Percentiles rank a stretch among this genome's conserved stretches.
Evolutionary conservation across 1,140 invertebrate species (phyloP).

Genomic region (Helicoverpa zea): DNA sequence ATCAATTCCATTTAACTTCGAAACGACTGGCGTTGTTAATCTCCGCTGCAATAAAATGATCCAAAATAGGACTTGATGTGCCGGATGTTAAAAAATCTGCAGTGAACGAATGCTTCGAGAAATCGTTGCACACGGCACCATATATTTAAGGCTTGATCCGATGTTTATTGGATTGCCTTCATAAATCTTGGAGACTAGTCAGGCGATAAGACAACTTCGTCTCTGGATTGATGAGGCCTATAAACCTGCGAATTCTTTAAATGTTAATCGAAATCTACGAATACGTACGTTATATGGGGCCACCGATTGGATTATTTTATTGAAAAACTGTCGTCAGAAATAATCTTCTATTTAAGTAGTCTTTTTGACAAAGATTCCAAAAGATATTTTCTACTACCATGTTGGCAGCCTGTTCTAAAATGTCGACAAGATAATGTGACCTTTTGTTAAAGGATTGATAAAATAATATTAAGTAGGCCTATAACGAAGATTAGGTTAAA

Average conservation of each 20-base stretch:
- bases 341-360: no score
- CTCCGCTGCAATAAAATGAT: conserved; percentile 7
- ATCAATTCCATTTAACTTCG: not conserved
- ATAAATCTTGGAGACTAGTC: conserved; percentile 7
- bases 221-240: not conserved
- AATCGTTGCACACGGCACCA: not conserved
- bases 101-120: not conserved
- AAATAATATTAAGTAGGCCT: not conserved
- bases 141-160: not conserved
- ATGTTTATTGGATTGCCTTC: conserved; percentile 11
- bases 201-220: not conserved
- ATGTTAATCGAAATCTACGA: not conserved
- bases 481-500: not conserved
- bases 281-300: no score
- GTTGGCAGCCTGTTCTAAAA: not conserved
- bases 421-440: not conserved
- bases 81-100: not conserved
- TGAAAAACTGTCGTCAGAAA: no score
- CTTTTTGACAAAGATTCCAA: no score
- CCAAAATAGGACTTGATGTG: not conserved
- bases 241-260: not conserved
- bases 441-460: not conserved
- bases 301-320: no score
- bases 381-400: no score
- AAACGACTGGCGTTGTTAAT: not conserved